Percentiles rank a stretch among this genome's conserved stretches.
phyloP scores from a whole-genome alignment of 2,797 vertebrate genomes.

The Diglossa cyanea region DNA sequence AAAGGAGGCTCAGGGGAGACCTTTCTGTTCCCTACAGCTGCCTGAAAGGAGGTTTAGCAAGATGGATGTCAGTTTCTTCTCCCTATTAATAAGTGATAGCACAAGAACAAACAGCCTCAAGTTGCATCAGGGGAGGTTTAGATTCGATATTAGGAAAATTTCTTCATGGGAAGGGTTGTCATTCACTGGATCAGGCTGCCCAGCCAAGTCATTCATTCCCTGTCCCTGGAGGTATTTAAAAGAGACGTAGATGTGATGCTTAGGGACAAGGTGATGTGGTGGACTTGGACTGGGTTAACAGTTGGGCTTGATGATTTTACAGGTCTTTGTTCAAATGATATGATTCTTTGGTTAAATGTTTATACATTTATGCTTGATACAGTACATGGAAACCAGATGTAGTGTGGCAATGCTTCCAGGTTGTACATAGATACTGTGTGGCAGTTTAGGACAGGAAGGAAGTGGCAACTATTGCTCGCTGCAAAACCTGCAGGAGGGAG shows the following conservation, averaged over 20 bases:
- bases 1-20: not conserved
- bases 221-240: not conserved
- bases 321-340: not conserved
- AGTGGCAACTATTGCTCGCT: not conserved
- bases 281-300: not conserved
- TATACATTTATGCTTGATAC: not conserved
- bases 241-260: not conserved
- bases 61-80: not conserved
- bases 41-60: not conserved
- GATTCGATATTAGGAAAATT: not conserved
- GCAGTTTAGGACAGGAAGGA: conserved; percentile 47
- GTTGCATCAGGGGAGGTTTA: not conserved
- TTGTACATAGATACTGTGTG: not conserved
- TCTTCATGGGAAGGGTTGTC: not conserved
- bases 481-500: not conserved
- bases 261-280: fast-evolving
- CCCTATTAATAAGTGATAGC: not conserved
- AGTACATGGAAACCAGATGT: not conserved
- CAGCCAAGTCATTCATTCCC: not conserved
- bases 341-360: not conserved
- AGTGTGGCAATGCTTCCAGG: not conserved
- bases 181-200: not conserved
- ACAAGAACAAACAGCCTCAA: not conserved
- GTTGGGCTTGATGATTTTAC: not conserved
- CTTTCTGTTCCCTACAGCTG: not conserved